Percentiles rank a stretch among this genome's conserved stretches.
phyloP scores from a whole-genome alignment of 2,797 vertebrate genomes.

The Sparidentex hasta region DNA sequence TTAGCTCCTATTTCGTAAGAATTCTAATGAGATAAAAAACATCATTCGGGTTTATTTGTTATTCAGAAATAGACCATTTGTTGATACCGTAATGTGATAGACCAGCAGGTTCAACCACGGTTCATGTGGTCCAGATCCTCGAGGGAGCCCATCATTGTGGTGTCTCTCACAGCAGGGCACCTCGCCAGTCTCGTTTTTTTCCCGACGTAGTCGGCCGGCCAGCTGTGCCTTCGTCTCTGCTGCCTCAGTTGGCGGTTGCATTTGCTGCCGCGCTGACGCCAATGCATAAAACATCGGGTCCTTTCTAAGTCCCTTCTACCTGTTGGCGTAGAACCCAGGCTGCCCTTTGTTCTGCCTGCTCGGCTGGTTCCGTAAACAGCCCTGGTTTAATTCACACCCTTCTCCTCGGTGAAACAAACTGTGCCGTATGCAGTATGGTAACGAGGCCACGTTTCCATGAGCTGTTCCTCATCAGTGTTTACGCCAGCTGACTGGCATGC shows the following conservation, averaged over 20 bases:
- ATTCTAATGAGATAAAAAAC: neutral
- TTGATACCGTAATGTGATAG: neutral
- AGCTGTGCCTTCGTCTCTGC: conserved; percentile 33
- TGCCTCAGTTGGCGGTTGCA: conserved; percentile 3
- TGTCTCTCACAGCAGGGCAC: conserved; percentile 4
- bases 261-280: neutral
- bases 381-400: conserved; percentile 35
- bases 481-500: conserved; percentile 55
- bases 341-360: conserved; percentile 47
- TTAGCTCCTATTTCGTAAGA: conserved; percentile 2
- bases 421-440: conserved; percentile 37
- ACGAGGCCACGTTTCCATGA: conserved; percentile 59
- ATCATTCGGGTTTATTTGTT: neutral
- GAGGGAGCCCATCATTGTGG: neutral
- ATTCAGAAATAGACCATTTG: neutral
- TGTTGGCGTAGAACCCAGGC: conserved; percentile 41
- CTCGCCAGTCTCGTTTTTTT: conserved; percentile 7
- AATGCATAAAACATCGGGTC: conserved; percentile 60
- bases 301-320: conserved; percentile 43
- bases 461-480: conserved; percentile 54
- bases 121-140: conserved; percentile 13
- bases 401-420: conserved; percentile 43
- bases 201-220: conserved; percentile 1
- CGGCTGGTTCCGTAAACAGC: conserved; percentile 39
- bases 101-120: conserved; percentile 1